A percentile compares a stretch with the other conserved stretches of the same genome.
Conservation (phyloP, 2,888 invertebrate genomes). For the Brassicogethes aeneus region DNA sequence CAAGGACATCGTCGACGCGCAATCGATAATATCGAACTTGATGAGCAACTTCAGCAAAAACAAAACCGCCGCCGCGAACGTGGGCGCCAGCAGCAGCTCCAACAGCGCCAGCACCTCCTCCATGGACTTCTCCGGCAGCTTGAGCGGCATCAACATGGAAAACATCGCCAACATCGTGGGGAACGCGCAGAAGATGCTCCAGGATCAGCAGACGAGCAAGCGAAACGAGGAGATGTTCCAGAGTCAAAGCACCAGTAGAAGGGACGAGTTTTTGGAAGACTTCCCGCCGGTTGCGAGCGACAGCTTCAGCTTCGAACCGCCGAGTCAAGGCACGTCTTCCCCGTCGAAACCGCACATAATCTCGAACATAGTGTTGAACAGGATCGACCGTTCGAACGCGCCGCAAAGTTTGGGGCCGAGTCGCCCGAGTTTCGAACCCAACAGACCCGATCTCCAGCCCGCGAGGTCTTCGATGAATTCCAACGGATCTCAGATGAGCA, state of each 20-base stretch:
- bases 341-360: not conserved
- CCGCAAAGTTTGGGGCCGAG: not conserved
- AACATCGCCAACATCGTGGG: slow-evolving; percentile 30
- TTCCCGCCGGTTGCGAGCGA: not conserved
- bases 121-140: slow-evolving; percentile 3
- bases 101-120: too few relatives aligned
- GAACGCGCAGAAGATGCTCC: slow-evolving; percentile 20
- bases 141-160: slow-evolving; percentile 23
- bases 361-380: not conserved
- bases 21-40: slow-evolving; percentile 53
- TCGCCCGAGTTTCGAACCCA: not conserved
- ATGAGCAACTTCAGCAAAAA: slow-evolving; percentile 42
- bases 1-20: slow-evolving; percentile 46
- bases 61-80: slow-evolving; percentile 11
- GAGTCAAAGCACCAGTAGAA: too few relatives aligned
- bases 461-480: too few relatives aligned
- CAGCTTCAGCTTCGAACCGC: not conserved
- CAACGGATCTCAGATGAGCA: not conserved
- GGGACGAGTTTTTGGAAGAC: not conserved
- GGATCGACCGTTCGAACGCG: not conserved
- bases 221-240: too few relatives aligned
- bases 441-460: not conserved
- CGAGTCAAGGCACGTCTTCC: not conserved
- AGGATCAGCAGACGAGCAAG: too few relatives aligned
- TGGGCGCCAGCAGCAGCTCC: slow-evolving; percentile 5